A percentile compares a stretch with the other conserved stretches of the same genome.
These are phyloP conservation scores for Cliona cf. orientalis DNA, from an alignment of 37 sponge, comb jelly and placozoan genomes.

Conservation along the genomic window DNA sequence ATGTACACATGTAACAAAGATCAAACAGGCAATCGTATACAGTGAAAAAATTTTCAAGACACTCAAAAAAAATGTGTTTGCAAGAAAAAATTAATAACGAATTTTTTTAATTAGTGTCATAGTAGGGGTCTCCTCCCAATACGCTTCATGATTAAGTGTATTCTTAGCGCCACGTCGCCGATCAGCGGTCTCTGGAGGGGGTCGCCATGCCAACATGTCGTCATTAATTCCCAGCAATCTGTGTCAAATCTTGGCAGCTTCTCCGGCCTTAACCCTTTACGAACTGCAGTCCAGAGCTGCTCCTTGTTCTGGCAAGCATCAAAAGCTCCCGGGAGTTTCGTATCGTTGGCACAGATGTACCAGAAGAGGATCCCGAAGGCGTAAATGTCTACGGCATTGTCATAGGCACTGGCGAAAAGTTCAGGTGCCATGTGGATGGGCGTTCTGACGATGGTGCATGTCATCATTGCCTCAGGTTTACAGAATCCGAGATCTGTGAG, in stretches of 20 bases:
- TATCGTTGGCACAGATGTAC: conserved; percentile 90
- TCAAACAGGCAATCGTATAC: no score
- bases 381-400: conserved; percentile 93
- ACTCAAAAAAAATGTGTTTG: no score
- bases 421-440: conserved; percentile 99
- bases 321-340: conserved; percentile 74
- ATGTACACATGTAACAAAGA: no score
- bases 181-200: conserved; percentile 66
- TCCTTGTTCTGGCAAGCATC: conserved; percentile 90
- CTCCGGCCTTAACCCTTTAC: conserved; percentile 92
- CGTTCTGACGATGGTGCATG: conserved; percentile 94
- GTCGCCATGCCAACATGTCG: conserved; percentile 86
- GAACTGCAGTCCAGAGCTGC: conserved; percentile 86
- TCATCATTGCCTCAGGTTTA: conserved; percentile 99
- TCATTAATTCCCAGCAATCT: conserved; percentile 90
- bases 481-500: conserved; percentile 99
- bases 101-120: no score
- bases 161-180: conserved; percentile 71
- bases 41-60: no score
- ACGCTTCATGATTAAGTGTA: conserved; percentile 74
- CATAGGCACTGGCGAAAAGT: conserved; percentile 89
- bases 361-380: conserved; percentile 99
- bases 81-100: no score
- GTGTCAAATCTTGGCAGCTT: conserved; percentile 74
- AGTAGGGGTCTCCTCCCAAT: conserved; percentile 51